phyloP scores from a whole-genome alignment of 1,140 invertebrate species.

The Cyphomyrmex costatus region DNA sequence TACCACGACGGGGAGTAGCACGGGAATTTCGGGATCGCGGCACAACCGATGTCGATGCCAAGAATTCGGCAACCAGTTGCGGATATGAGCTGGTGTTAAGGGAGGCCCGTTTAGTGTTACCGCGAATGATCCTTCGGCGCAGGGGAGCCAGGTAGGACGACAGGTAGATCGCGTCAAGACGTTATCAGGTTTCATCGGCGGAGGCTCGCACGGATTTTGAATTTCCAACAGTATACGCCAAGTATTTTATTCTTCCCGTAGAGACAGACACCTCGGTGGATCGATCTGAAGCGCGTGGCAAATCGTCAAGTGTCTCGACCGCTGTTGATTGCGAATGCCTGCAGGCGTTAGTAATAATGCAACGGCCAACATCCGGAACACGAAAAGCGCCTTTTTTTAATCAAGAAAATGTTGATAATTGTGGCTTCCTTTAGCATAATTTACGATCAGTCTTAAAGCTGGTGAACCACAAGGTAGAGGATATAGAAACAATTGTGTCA shows the following conservation, averaged over 20 bases:
- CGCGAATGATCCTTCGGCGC: slow-evolving; percentile 25
- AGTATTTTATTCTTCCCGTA: background rate
- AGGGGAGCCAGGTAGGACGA: background rate
- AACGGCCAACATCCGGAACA: background rate
- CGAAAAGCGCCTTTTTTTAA: slow-evolving; percentile 25
- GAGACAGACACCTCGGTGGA: background rate
- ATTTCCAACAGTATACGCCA: background rate
- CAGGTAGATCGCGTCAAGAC: background rate
- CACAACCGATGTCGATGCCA: slow-evolving; percentile 20
- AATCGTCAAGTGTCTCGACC: slow-evolving; percentile 21
- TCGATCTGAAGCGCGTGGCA: slow-evolving; percentile 39
- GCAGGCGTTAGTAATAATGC: background rate
- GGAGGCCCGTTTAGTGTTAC: background rate
- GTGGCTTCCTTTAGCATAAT: slow-evolving; percentile 46
- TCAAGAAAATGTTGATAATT: background rate
- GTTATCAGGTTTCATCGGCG: slow-evolving; percentile 8
- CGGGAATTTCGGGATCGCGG: slow-evolving; percentile 38
- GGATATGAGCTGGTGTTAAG: slow-evolving; percentile 5
- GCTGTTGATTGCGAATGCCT: slow-evolving; percentile 31
- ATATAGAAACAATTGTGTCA: slow-evolving; percentile 25
- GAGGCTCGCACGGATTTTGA: background rate
- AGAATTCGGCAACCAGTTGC: slow-evolving; percentile 44
- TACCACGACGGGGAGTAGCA: slow-evolving; percentile 1
- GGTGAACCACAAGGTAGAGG: background rate
- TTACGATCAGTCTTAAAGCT: background rate